phyloP scores from a whole-genome alignment of 2,888 invertebrate genomes.

The Villa cingulata region DNA sequence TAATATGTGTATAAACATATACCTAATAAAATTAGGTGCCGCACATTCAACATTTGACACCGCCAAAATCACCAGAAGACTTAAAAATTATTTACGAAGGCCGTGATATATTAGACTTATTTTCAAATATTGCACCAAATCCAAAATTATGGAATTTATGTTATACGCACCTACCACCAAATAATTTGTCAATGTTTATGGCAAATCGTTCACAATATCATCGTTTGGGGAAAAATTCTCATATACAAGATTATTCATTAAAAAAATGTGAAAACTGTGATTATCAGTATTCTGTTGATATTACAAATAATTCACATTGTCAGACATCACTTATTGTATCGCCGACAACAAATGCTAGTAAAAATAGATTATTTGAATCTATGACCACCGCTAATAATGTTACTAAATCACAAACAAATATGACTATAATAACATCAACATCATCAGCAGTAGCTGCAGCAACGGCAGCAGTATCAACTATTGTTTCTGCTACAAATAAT shows the following conservation, averaged over 20 bases:
- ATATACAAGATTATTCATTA: slow-evolving; percentile 44
- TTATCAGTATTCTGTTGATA: slow-evolving; percentile 34
- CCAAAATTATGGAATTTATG: slow-evolving; percentile 41
- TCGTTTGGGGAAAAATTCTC: slow-evolving; percentile 42
- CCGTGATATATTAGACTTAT: slow-evolving; percentile 46
- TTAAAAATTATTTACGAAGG: slow-evolving; percentile 39
- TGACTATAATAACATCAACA: slow-evolving; percentile 2
- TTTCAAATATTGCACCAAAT: slow-evolving; percentile 39
- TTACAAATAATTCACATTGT: slow-evolving; percentile 16
- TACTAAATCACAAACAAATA: neutral
- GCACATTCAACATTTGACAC: no score
- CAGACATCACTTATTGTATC: slow-evolving; percentile 17
- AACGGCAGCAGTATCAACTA: neutral
- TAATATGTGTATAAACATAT: no score
- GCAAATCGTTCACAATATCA: slow-evolving; percentile 49
- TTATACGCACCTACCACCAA: slow-evolving; percentile 42
- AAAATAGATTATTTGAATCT: slow-evolving; percentile 6
- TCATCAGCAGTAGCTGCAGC: neutral
- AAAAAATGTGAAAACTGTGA: slow-evolving; percentile 41
- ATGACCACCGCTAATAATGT: neutral
- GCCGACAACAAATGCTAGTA: slow-evolving; percentile 12
- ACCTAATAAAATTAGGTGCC: no score
- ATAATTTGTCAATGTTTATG: slow-evolving; percentile 44
- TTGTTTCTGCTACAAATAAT: neutral
- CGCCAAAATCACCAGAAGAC: slow-evolving; percentile 15